Evolutionary conservation across 2,113 vertebrate species (phyloP), one percentile per base, ranked within the genome.

Genomic region (Hippocampus zosterae): DNA sequence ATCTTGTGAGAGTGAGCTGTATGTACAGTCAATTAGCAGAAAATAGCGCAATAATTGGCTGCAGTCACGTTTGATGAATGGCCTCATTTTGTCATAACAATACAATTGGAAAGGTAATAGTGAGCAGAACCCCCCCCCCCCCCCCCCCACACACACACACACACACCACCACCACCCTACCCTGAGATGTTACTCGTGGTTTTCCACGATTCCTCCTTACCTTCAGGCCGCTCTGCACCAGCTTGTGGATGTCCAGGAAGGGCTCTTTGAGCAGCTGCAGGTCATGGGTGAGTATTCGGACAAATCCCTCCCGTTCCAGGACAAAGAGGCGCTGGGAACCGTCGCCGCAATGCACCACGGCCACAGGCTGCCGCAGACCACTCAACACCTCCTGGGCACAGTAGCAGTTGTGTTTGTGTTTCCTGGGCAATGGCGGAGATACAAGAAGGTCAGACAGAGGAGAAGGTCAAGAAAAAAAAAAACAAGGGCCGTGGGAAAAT

Each of bases 371-470:
- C 70, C 93, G 91, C 42, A 99, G 90, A 72, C 95, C 95, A 72
- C 93, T 95, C 84, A 96, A 91, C 82, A 98, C 91, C 88, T 98
- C 96, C 86, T 97, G 95, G 81, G 94, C 88, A 76, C 98, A 99
- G 94, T 96, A 97, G 93, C 97, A 98, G 91, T 94, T 98, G 93
- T 98, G 96, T 89, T 98, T 99, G 92, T 97, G 95, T 89, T 98
- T 98, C 92, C 96, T 99, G 92, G 90, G 92, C 78, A 85, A 90
- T 82, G 68, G 50, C 56, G 77, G 77, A 70, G 80, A 82, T 66
- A 87, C 73, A 84, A 84, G 83, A 46, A 84, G 80, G 80, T 87
- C 69, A 86, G 70, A 75, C 67, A 77, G 60, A 61, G 69, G 61
- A 73, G 5, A 64, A 65, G 46, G 66, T 52, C 42, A n/a, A 18